Evolutionary conservation across 2,888 invertebrate species (phyloP).

Genomic region (Andrena hattorfiana): DNA sequence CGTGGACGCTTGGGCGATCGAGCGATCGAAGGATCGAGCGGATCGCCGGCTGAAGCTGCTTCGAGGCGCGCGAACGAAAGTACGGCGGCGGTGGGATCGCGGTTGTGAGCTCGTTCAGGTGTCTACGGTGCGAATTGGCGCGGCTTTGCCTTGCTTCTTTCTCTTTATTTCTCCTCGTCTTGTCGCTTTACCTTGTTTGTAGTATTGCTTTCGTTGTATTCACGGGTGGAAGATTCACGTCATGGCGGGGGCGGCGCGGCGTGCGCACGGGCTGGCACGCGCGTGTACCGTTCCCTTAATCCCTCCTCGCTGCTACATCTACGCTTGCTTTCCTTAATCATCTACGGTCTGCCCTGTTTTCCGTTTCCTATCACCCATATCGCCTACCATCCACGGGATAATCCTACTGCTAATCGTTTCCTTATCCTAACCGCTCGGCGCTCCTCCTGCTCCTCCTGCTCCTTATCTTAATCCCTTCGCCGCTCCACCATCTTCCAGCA

Average conservation of each 20-base stretch:
- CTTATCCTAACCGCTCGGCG: conserved; percentile 12
- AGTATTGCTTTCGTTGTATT: conserved; percentile 85
- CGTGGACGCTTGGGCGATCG: neutral
- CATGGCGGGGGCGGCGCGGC: conserved; percentile 27
- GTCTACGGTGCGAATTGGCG: conserved; percentile 3
- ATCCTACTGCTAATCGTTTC: neutral
- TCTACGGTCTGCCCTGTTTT: conserved; percentile 35
- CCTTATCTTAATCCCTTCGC: neutral
- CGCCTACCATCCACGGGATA: neutral
- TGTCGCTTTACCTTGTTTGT: conserved; percentile 80
- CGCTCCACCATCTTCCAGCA: neutral
- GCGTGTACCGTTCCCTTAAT: neutral
- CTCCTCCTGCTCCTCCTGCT: neutral
- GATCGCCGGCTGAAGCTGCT: neutral
- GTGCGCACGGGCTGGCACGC: neutral
- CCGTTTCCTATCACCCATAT: conserved; percentile 17
- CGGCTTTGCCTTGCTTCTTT: conserved; percentile 68
- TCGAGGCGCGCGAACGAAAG: no score
- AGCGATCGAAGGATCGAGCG: neutral
- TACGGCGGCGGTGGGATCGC: neutral
- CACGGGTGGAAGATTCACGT: conserved; percentile 79
- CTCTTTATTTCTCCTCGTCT: conserved; percentile 70
- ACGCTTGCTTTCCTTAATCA: neutral
- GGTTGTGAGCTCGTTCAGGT: neutral
- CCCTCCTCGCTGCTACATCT: neutral